A percentile compares a stretch with the other conserved stretches of the same genome.
Conservation (phyloP, 2,888 invertebrate genomes). For the Drosophila prolongata region DNA sequence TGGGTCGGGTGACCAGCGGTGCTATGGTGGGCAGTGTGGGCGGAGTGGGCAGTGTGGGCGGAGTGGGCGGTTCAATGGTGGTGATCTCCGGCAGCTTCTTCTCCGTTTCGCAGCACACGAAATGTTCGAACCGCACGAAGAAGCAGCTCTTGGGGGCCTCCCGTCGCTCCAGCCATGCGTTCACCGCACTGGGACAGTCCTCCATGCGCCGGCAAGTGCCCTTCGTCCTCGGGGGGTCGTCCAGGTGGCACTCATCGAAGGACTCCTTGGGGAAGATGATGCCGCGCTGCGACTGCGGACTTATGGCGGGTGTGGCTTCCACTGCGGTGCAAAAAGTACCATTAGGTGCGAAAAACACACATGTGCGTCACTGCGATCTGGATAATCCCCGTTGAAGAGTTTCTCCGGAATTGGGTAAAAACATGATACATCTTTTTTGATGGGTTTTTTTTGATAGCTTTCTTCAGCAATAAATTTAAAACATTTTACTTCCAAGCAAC, state of each 20-base stretch:
- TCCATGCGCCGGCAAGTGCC: slow-evolving; percentile 68
- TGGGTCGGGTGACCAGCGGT: slow-evolving; percentile 42
- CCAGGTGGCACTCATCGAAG: slow-evolving; percentile 67
- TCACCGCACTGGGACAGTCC: slow-evolving; percentile 66
- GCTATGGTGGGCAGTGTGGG: too few relatives aligned
- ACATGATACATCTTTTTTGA: too few relatives aligned
- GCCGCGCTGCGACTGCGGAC: slow-evolving; percentile 57
- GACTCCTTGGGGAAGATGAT: slow-evolving; percentile 72
- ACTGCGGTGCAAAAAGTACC: slow-evolving; percentile 7
- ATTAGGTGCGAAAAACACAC: background rate
- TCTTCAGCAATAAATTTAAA: too few relatives aligned
- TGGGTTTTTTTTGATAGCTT: too few relatives aligned
- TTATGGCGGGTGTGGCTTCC: slow-evolving; percentile 57
- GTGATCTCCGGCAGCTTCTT: slow-evolving; percentile 1
- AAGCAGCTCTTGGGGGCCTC: slow-evolving; percentile 77
- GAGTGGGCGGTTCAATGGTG: slow-evolving; percentile 8
- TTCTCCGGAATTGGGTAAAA: background rate
- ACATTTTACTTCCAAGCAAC: too few relatives aligned
- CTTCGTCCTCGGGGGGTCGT: slow-evolving; percentile 34
- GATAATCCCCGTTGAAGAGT: background rate
- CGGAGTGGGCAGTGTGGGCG: slow-evolving; percentile 22
- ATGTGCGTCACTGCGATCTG: background rate
- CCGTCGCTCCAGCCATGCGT: slow-evolving; percentile 59
- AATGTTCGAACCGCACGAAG: slow-evolving; percentile 77
- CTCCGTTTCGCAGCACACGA: slow-evolving; percentile 65